Conservation (phyloP, 2,888 invertebrate genomes). For the Drosophila anomelani region DNA sequence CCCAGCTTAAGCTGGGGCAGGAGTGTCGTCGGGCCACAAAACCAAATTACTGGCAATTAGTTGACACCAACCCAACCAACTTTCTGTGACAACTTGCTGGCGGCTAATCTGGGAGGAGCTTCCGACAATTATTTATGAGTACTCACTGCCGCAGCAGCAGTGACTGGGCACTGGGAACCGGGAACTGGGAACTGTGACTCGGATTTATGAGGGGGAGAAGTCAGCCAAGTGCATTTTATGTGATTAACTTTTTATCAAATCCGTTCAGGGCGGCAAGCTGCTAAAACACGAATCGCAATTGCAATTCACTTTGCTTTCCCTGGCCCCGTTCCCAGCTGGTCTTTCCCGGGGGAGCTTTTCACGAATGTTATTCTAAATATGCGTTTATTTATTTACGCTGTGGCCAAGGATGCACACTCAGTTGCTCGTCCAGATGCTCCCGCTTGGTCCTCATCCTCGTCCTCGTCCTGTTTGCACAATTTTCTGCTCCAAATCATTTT, state of each 20-base stretch:
- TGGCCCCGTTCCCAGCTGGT: conserved; percentile 1
- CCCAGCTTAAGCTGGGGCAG: conserved; percentile 11
- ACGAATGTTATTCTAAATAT: conserved; percentile 69
- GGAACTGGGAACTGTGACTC: conserved; percentile 43
- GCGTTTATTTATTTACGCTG: conserved; percentile 74
- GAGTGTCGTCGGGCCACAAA: conserved; percentile 48
- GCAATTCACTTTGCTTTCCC: conserved; percentile 20
- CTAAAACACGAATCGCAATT: conserved; percentile 27
- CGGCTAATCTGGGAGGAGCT: conserved; percentile 61
- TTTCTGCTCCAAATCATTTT: conserved; percentile 65
- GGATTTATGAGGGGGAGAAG: conserved; percentile 61
- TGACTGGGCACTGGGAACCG: conserved; percentile 17
- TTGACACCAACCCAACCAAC: conserved; percentile 46
- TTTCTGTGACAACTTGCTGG: conserved; percentile 51
- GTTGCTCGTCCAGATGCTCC: conserved; percentile 35
- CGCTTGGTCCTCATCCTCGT: neutral
- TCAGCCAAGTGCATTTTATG: conserved; percentile 48
- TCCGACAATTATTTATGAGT: conserved; percentile 69
- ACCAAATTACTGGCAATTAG: conserved; percentile 65
- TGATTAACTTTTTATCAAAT: conserved; percentile 59
- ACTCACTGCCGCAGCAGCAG: conserved; percentile 13
- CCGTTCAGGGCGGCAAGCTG: conserved; percentile 28
- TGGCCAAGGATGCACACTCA: conserved; percentile 45
- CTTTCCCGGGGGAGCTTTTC: conserved; percentile 29
- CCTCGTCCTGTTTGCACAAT: conserved; percentile 64